Evolutionary conservation across 2,888 invertebrate species (phyloP).

Genomic region (Marasmarcha lunaedactyla): DNA sequence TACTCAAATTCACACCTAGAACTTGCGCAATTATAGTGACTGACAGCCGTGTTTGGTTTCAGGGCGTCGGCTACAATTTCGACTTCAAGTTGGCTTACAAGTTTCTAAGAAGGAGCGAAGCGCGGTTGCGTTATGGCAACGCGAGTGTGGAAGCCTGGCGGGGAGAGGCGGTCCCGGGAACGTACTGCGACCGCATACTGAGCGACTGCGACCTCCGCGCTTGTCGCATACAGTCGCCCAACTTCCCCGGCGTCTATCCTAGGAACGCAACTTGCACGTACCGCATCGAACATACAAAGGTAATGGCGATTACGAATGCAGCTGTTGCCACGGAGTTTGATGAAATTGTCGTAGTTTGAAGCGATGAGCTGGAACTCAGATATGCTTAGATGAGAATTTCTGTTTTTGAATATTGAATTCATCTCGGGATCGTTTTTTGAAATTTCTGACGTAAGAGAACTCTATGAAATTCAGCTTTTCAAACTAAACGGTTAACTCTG

Average conservation of each 20-base stretch:
- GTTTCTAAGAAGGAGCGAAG: constrained; percentile 81
- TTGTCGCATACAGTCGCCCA: constrained; percentile 87
- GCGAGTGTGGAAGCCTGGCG: constrained; percentile 79
- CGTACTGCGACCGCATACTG: constrained; percentile 84
- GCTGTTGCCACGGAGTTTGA: neutral
- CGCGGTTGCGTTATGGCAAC: constrained; percentile 82
- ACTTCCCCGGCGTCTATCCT: constrained; percentile 91
- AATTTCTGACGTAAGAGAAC: too few relatives aligned
- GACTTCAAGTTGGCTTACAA: constrained; percentile 88
- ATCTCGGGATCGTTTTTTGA: too few relatives aligned
- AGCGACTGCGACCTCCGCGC: constrained; percentile 79
- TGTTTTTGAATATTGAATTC: too few relatives aligned
- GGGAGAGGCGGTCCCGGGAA: constrained; percentile 79
- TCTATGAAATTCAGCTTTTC: too few relatives aligned
- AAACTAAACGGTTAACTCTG: too few relatives aligned
- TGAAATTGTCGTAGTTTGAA: neutral
- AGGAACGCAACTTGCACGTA: constrained; percentile 87
- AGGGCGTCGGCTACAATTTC: constrained; percentile 84
- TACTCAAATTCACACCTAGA: constrained; percentile 7
- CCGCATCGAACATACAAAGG: constrained; percentile 74
- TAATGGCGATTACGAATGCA: constrained; percentile 18
- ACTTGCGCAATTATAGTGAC: constrained; percentile 7
- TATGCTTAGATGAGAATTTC: too few relatives aligned
- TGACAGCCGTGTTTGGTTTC: constrained; percentile 32
- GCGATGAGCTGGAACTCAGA: too few relatives aligned